Evolutionary conservation across 1,140 invertebrate species (phyloP), one percentile per base, ranked within the genome.

Genomic region (Theocolax elegans): DNA sequence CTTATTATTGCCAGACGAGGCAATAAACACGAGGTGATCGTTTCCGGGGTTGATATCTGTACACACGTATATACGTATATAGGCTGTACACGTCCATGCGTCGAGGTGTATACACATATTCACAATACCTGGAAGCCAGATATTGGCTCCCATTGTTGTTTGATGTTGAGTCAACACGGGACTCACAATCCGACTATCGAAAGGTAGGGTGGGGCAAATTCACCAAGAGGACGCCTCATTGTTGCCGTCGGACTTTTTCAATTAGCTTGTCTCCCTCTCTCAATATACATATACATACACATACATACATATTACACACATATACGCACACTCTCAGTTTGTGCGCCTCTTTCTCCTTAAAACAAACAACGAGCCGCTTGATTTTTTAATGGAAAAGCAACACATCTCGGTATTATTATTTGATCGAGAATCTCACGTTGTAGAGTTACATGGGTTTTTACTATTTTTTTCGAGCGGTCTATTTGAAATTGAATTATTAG

Each of bases 1-100:
- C 75, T 81, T 81, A 80, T 82, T 81, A 80, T 81, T 82, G 53
- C 74, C 76, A 80, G 76, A 74, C 77, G 78, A 77, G 76, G 79
- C 75, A 81, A 80, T 78, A 80, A 79, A 81, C 76, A 80, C 71
- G 72, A 56, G 71, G 69, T 75, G 74, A 79, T 79, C 76, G 76
- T 78, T 80, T 76, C 74, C 67, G 49, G 67, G 49, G 70, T 74
- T 65, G 77, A 73, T 58, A 71, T 63, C 9, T 44, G 15, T n/a
- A n/a, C n/a, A n/a, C 42, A 44, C 17, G 13, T 44, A 15, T 13
- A 66, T 51, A 35, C 31, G 31, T 35, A 10, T n/a, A n/a, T n/a
- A n/a, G n/a, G n/a, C n/a, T n/a, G 31, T 35, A 35, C 10, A 35
- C 4, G 31, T 35, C 31, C 4, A 35, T 35, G 10, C n/a, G n/a